Conservation (phyloP, 2,888 invertebrate species). For the Augiades crinisus region DNA sequence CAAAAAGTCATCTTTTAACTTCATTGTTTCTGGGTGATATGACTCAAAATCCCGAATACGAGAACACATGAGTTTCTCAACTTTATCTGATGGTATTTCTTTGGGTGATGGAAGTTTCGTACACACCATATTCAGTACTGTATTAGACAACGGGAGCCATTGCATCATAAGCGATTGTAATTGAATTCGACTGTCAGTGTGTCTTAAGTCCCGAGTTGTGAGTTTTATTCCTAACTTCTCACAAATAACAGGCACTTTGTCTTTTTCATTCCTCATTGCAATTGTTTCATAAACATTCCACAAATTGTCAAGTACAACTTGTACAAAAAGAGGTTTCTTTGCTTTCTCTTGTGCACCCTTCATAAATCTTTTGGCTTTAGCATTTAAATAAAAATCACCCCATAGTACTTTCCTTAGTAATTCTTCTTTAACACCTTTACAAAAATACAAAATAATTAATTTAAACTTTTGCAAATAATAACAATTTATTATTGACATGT, state of each 20-base stretch:
- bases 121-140: slow-evolving; percentile 92
- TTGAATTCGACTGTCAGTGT: slow-evolving; percentile 89
- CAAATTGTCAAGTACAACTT: slow-evolving; percentile 94
- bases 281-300: slow-evolving; percentile 95
- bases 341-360: slow-evolving; percentile 95
- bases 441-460: slow-evolving; percentile 28
- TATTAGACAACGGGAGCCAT: slow-evolving; percentile 93
- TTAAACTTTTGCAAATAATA: no score
- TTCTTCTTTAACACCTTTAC: slow-evolving; percentile 84
- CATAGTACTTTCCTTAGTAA: slow-evolving; percentile 91
- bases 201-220: slow-evolving; percentile 87
- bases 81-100: slow-evolving; percentile 87
- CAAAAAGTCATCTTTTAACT: slow-evolving; percentile 85
- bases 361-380: slow-evolving; percentile 91
- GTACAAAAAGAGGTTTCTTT: slow-evolving; percentile 96
- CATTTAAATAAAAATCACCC: slow-evolving; percentile 96
- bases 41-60: slow-evolving; percentile 85
- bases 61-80: slow-evolving; percentile 91
- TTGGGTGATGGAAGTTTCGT: slow-evolving; percentile 91
- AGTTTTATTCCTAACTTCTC: slow-evolving; percentile 89
- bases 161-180: slow-evolving; percentile 91
- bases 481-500: no score
- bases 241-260: slow-evolving; percentile 86
- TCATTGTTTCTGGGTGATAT: slow-evolving; percentile 85
- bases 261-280: slow-evolving; percentile 87